Evolutionary conservation across 2,888 invertebrate genomes (phyloP).

Genomic region (Corbicula japonica): DNA sequence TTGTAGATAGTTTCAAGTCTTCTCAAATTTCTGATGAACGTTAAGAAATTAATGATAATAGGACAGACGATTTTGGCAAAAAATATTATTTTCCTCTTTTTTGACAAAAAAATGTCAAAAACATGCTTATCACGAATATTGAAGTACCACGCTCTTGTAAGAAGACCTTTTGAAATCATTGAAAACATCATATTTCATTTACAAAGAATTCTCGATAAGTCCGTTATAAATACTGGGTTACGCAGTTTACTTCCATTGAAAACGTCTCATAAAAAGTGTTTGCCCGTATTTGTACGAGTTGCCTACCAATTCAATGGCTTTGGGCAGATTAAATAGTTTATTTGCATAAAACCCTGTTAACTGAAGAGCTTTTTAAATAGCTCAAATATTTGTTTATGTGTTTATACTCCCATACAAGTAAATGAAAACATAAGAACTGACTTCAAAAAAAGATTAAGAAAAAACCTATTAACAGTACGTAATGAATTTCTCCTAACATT

Average conservation of each 20-base stretch:
- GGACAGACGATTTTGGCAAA: too few species aligned
- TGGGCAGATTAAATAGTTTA: constrained; percentile 36
- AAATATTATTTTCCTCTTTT: too few species aligned
- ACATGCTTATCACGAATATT: too few species aligned
- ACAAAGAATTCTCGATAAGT: neutral
- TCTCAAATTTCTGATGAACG: too few species aligned
- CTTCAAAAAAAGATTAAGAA: too few species aligned
- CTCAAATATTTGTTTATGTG: constrained; percentile 37
- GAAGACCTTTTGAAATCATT: constrained; percentile 20
- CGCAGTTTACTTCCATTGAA: constrained; percentile 18
- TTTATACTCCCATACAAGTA: too few species aligned
- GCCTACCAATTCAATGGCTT: constrained; percentile 17
- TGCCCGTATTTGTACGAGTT: constrained; percentile 9
- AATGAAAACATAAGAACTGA: too few species aligned
- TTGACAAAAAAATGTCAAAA: too few species aligned
- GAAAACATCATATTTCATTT: constrained; percentile 29
- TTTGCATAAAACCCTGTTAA: constrained; percentile 28
- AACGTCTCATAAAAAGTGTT: constrained; percentile 7
- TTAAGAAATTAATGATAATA: too few species aligned
- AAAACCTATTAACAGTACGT: too few species aligned
- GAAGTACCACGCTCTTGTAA: constrained; percentile 4
- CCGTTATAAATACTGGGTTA: constrained; percentile 16
- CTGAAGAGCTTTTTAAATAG: constrained; percentile 29
- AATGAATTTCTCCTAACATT: too few species aligned
- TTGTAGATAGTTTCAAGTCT: too few species aligned